These are phyloP conservation scores for Oegoconia quadripuncta DNA, from an alignment of 2,888 invertebrate species.

Conservation along the genomic window DNA sequence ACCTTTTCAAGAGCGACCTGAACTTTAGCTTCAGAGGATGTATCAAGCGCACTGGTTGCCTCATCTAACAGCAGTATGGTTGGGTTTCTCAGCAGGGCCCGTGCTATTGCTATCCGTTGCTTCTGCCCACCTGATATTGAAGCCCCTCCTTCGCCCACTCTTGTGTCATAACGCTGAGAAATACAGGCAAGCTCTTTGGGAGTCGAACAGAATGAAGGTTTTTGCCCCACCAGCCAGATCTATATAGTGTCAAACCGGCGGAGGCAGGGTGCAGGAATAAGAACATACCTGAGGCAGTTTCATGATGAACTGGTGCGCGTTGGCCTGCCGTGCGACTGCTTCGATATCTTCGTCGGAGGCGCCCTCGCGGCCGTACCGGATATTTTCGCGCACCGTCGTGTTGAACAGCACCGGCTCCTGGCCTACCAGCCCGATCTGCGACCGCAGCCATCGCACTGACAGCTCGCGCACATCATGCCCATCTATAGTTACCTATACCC, in stretches of 20 bases:
- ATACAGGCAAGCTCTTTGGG: no score
- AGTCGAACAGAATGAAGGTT: no score
- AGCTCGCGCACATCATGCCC: conserved; percentile 83
- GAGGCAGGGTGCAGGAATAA: neutral
- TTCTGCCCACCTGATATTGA: conserved; percentile 93
- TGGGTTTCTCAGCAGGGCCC: conserved; percentile 90
- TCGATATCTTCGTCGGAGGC: conserved; percentile 84
- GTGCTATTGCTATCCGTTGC: conserved; percentile 93
- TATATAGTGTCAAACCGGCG: no score
- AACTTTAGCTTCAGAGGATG: conserved; percentile 83
- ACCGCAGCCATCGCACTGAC: conserved; percentile 90
- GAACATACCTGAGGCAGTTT: conserved; percentile 80
- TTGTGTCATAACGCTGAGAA: conserved; percentile 87
- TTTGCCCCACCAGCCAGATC: no score
- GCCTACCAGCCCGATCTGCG: conserved; percentile 91
- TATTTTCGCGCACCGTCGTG: conserved; percentile 91
- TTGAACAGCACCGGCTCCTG: conserved; percentile 95
- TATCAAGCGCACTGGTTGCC: conserved; percentile 93
- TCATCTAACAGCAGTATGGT: conserved; percentile 89
- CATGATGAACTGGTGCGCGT: conserved; percentile 87
- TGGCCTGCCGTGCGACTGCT: conserved; percentile 84
- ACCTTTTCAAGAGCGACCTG: conserved; percentile 39
- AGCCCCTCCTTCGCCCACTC: conserved; percentile 91
- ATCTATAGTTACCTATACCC: conserved; percentile 81
- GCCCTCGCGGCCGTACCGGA: conserved; percentile 86